Percentiles rank a stretch among this genome's conserved stretches.
Evolutionary conservation across 1,140 invertebrate genomes (phyloP).

Genomic region (Caenorhabditis elegans): WBcel235 BX284605.5:13792001-13792500

Average conservation of each 20-base stretch:
- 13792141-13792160: not conserved
- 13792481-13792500: too few species aligned
- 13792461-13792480: too few species aligned
- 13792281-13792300: not conserved
- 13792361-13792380: too few species aligned
- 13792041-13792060: not conserved
- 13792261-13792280: not conserved
- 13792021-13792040: not conserved
- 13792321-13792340: too few species aligned
- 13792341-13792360: too few species aligned
- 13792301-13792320: too few species aligned
- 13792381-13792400: too few species aligned
- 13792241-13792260: not conserved
- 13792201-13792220: constrained; percentile 7
- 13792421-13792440: too few species aligned
- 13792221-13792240: constrained; percentile 12
- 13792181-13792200: not conserved
- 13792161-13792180: not conserved
- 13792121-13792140: constrained; percentile 4
- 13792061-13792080: not conserved
- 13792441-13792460: too few species aligned
- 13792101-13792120: not conserved
- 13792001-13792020: constrained; percentile 20
- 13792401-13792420: too few species aligned
- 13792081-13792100: not conserved